Evolutionary conservation across 2,113 vertebrate genomes (phyloP).

Genomic region (Nannobrachium achirus): DNA sequence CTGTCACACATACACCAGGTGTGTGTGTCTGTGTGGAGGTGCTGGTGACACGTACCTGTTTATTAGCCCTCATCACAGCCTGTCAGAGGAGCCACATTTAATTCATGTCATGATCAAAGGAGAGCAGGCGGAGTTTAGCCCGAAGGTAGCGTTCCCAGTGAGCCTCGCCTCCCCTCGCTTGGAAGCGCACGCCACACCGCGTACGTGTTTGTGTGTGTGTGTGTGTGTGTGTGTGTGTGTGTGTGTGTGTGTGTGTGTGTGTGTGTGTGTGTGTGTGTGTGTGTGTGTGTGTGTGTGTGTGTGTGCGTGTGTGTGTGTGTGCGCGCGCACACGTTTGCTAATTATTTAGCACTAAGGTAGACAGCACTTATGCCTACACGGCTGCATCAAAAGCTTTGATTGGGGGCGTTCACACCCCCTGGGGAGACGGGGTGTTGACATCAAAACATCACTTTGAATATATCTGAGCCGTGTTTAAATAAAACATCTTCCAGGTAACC

Average conservation of each 20-base stretch:
- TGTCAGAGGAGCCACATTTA: constrained; percentile 82
- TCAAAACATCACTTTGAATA: constrained; percentile 84
- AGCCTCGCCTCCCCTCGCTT: constrained; percentile 27
- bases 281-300: too few relatives aligned
- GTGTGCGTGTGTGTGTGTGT: too few relatives aligned
- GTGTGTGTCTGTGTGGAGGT: constrained; percentile 68
- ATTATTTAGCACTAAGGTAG: constrained; percentile 88
- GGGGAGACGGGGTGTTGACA: constrained; percentile 73
- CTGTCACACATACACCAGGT: constrained; percentile 74
- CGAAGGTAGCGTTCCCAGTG: constrained; percentile 77
- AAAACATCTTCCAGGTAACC: constrained; percentile 78
- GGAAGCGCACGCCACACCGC: too few relatives aligned
- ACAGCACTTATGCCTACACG: constrained; percentile 77
- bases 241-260: too few relatives aligned
- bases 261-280: too few relatives aligned
- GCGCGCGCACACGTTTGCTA: constrained; percentile 63
- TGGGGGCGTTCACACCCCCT: constrained; percentile 73
- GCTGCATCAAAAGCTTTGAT: constrained; percentile 84
- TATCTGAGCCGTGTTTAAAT: constrained; percentile 60
- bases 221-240: too few relatives aligned
- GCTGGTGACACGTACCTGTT: constrained; percentile 81
- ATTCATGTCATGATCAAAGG: constrained; percentile 85
- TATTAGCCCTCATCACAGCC: constrained; percentile 67
- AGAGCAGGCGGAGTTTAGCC: constrained; percentile 76
- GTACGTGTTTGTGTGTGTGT: too few relatives aligned